phyloP scores from a whole-genome alignment of 2,113 vertebrate genomes.

The Bungarus multicinctus region DNA sequence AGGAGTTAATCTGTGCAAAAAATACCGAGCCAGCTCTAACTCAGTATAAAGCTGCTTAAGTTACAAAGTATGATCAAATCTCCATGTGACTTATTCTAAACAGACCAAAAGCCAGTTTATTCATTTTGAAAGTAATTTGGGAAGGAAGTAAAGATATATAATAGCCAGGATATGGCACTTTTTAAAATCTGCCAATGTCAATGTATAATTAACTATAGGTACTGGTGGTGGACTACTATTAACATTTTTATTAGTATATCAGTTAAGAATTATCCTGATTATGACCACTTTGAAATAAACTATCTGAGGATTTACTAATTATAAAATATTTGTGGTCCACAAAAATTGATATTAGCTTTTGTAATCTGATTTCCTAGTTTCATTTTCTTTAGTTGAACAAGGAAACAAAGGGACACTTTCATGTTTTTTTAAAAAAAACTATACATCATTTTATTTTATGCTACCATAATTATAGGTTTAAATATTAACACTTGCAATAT shows the following conservation, averaged over 20 bases:
- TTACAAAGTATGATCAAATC: not conserved
- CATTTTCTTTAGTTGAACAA: constrained; percentile 29
- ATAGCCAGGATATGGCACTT: not conserved
- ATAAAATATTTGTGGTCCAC: constrained; percentile 48
- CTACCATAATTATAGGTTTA: constrained; percentile 58
- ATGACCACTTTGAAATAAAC: constrained; percentile 58
- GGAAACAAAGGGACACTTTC: constrained; percentile 45
- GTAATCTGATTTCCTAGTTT: constrained; percentile 41
- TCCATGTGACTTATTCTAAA: not conserved
- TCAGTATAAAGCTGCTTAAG: not conserved
- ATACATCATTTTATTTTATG: constrained; percentile 40
- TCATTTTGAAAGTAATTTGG: not conserved
- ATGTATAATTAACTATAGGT: not conserved
- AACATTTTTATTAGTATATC: constrained; percentile 53
- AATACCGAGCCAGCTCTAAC: not conserved
- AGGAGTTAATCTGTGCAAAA: too few relatives aligned
- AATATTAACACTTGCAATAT: constrained; percentile 56
- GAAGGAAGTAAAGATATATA: not conserved
- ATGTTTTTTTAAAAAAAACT: constrained; percentile 47
- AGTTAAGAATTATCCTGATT: constrained; percentile 59
- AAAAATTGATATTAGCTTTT: constrained; percentile 20
- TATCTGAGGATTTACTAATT: constrained; percentile 48
- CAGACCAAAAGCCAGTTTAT: not conserved
- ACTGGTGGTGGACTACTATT: not conserved
- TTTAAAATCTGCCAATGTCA: not conserved